A percentile compares a stretch with the other conserved stretches of the same genome.
Conservation (phyloP, 2,797 vertebrate species). For the Leptodactylus fallax region DNA sequence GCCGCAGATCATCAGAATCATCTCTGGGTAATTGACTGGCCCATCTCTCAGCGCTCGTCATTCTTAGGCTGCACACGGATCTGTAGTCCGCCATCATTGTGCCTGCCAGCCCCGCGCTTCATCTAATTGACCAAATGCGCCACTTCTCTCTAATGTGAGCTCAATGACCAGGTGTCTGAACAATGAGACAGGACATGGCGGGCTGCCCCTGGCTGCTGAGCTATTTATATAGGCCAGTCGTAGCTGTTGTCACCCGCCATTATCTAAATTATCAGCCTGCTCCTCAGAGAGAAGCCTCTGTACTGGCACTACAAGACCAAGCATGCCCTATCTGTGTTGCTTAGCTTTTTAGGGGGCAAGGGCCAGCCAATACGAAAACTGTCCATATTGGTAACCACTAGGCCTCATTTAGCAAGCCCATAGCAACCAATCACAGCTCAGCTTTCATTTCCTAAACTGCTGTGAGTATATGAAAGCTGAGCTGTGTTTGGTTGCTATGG, state of each 20-base stretch:
- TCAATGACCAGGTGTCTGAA: conserved; percentile 5
- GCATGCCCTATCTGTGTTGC: too few relatives aligned
- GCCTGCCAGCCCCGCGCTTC: not conserved
- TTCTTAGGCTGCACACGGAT: not conserved
- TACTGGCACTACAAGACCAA: too few relatives aligned
- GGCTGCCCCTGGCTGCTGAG: not conserved
- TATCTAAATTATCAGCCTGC: not conserved
- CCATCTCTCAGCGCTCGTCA: not conserved
- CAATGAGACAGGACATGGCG: not conserved
- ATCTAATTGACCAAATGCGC: not conserved
- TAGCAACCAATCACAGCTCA: too few relatives aligned
- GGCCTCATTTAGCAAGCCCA: too few relatives aligned
- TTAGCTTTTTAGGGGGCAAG: not conserved
- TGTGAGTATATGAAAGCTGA: too few relatives aligned
- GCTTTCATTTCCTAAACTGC: too few relatives aligned
- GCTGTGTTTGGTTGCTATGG: too few relatives aligned
- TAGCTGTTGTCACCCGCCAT: not conserved
- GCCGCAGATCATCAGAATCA: not conserved
- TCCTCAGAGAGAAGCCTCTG: not conserved
- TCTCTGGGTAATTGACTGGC: conserved; percentile 3
- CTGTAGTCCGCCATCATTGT: too few relatives aligned
- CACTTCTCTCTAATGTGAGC: not conserved
- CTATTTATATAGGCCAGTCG: not conserved
- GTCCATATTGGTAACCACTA: not conserved
- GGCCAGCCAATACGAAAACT: not conserved